Percentiles rank a stretch among this genome's conserved stretches.
Conservation (phyloP, 1,140 invertebrate species). For the Akabosia matsudoensis region DNA sequence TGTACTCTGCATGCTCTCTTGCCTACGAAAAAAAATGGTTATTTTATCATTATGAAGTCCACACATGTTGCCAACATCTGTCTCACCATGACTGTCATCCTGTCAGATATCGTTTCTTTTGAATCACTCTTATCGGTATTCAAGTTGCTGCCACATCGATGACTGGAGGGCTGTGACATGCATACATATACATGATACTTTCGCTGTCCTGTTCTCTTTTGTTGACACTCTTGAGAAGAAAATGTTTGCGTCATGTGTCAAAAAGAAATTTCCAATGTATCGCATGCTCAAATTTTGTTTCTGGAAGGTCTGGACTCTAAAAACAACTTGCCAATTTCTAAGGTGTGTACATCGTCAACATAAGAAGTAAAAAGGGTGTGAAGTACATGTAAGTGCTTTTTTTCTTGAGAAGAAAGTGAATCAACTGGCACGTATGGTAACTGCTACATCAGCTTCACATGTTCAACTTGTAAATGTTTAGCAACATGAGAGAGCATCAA, state of each 20-base stretch:
- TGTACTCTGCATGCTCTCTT: no score
- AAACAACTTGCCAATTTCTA: not conserved
- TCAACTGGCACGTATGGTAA: no score
- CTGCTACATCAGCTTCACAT: not conserved
- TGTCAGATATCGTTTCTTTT: constrained; percentile 17
- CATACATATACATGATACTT: not conserved
- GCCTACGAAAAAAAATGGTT: no score
- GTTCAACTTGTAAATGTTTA: not conserved
- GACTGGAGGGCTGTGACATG: no score
- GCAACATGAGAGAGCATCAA: not conserved
- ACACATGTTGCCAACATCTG: not conserved
- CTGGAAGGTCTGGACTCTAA: not conserved
- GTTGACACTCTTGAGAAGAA: not conserved
- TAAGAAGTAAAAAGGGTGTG: not conserved
- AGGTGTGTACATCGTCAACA: not conserved
- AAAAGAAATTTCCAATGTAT: not conserved
- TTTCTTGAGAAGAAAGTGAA: no score
- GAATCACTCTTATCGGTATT: not conserved
- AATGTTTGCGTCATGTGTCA: not conserved
- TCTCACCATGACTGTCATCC: constrained; percentile 2
- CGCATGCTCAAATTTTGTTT: not conserved
- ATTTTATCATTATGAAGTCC: not conserved
- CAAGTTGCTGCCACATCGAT: not conserved
- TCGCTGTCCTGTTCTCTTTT: not conserved
- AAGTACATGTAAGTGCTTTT: no score